Evolutionary conservation across 2,888 invertebrate genomes (phyloP), one percentile per base, ranked within the genome.

Genomic region (Spisula solida): DNA sequence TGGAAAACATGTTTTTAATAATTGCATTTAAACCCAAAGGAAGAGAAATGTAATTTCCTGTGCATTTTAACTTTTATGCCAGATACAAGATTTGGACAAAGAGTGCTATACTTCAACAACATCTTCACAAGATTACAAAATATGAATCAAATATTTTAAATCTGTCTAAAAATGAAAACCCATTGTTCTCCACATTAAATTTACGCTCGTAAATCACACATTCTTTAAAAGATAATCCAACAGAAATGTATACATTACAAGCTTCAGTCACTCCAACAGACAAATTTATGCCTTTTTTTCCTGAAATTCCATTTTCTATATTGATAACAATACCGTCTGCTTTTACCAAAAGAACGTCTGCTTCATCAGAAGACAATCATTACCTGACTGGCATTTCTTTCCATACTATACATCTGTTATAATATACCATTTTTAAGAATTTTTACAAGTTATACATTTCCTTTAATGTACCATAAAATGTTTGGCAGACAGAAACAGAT

Each of bases 271-370:
- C 18, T 12, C 25, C 34, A 34, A 14, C 34, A 75, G 75, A 75
- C 75, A 31, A 75, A 75, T 75, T 75, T 75, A 75, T 75, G 75
- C n/a, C 31, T 16, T 75, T 75, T 75, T 70, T 75, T 70, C 70
- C 16, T 25, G 25, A 75, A 25, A 31, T 75, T 75, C 75, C 75
- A 75, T 75, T 75, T 75, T 31, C 75, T 31, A 75, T 34, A 75
- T 75, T 34, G 34, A 75, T 75, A 75, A 75, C 18, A 31, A 75
- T 31, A 75, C 16, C 31, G 34, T 10, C 75, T 75, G 75, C 34
- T 31, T 75, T 75, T 34, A 29, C 34, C n/a, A 75, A 75, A 34
- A 25, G 25, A 75, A 29, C 29, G 34, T 75, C 75, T 34, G 75
- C 16, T 34, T 75, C 75, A 75, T 34, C 12, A 75, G 25, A 31